Evolutionary conservation across 2,888 invertebrate genomes (phyloP), one percentile per base, ranked within the genome.

Genomic region (Hololepta plana): DNA sequence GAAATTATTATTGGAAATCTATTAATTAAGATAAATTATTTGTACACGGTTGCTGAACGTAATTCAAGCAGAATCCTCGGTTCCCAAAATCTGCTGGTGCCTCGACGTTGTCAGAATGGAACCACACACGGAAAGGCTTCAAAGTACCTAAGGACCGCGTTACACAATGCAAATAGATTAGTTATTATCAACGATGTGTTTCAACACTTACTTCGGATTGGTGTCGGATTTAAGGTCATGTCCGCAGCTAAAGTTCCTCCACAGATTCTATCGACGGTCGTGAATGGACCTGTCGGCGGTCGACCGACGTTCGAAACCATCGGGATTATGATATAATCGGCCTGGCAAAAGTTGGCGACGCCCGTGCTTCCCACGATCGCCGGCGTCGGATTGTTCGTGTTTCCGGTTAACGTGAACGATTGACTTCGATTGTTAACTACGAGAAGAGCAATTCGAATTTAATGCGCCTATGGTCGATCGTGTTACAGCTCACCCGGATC

Each of bases 11-110:
- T n/a, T n/a, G n/a, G n/a, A n/a, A n/a, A n/a, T n/a, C n/a, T n/a
- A n/a, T n/a, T n/a, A n/a, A n/a, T n/a, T n/a, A n/a, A n/a, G n/a
- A n/a, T n/a, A n/a, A n/a, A n/a, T n/a, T 42, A 36, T 73, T 79
- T 6, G 79, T 79, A 45, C 84, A 84, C 0, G 84, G 84, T 42
- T 82, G 84, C 44, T 84, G 84, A 3, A 84, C 66, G 42, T 76
- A 84, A 49, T 81, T 80, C 4, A 84, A 53, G 37, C 84, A 84
- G 44, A 82, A 84, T 2, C 84, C 84, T 39, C 74, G 61, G 47
- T 84, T 82, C 22, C 67, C 74, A 1, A 70, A 52, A 40, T 84
- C 81, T 24, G 26, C 22, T 0, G 80, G 82, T 0, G 74, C 72
- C 45, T 85, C 82, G 0, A 69, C 61, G 31, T 67, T 69, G 49